A percentile compares a stretch with the other conserved stretches of the same genome.
Conservation (phyloP, 2,113 vertebrate genomes). For the Albula glossodonta region DNA sequence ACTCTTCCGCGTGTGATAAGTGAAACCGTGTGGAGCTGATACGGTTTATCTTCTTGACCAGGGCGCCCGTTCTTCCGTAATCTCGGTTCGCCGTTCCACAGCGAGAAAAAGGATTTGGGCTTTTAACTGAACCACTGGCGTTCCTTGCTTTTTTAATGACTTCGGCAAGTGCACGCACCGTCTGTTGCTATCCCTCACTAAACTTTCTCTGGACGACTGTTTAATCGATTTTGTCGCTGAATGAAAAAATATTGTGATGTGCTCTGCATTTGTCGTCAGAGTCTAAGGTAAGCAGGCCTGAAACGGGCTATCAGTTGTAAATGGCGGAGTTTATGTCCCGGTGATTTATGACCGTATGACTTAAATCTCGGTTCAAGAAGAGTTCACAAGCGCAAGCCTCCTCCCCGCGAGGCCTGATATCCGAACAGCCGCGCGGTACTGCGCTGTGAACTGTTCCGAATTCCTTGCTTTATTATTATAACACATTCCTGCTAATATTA, state of each 20-base stretch:
- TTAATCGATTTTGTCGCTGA: slow-evolving; percentile 80
- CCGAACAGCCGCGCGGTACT: slow-evolving; percentile 9
- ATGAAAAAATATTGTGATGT: slow-evolving; percentile 78
- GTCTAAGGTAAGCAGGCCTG: slow-evolving; percentile 97
- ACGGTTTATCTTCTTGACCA: slow-evolving; percentile 76
- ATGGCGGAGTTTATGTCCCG: slow-evolving; percentile 93
- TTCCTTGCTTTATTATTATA: background rate
- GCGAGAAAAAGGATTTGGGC: slow-evolving; percentile 48
- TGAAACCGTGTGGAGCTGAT: slow-evolving; percentile 67
- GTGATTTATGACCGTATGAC: slow-evolving; percentile 99
- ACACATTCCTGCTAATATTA: background rate
- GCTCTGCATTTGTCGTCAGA: slow-evolving; percentile 89
- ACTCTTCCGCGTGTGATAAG: slow-evolving; percentile 70
- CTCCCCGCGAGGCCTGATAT: slow-evolving; percentile 69
- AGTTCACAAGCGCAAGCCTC: slow-evolving; percentile 95
- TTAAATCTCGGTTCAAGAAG: slow-evolving; percentile 99
- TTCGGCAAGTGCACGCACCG: slow-evolving; percentile 69
- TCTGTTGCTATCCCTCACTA: slow-evolving; percentile 57
- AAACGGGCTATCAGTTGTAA: slow-evolving; percentile 87
- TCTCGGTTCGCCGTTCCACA: slow-evolving; percentile 73
- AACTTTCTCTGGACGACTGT: slow-evolving; percentile 72
- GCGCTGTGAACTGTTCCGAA: background rate
- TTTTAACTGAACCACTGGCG: slow-evolving; percentile 52
- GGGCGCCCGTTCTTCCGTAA: slow-evolving; percentile 67
- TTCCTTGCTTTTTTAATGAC: slow-evolving; percentile 70